A percentile compares a stretch with the other conserved stretches of the same genome.
Evolutionary conservation across 1,140 invertebrate species (phyloP).

Genomic region (Drosophila oshimai): DNA sequence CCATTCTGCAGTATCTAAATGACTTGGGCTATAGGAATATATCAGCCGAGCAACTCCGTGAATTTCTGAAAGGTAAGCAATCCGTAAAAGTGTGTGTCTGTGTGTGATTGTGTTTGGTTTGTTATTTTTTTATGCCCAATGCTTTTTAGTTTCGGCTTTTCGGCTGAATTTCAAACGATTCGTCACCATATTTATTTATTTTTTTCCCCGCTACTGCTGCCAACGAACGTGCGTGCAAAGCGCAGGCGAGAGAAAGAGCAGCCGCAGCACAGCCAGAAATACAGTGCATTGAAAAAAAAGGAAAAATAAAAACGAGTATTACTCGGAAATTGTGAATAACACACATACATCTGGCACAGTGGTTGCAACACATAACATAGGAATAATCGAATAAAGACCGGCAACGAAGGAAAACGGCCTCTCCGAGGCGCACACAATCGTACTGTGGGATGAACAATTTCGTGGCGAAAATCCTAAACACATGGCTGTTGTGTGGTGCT

Average conservation of each 20-base stretch:
- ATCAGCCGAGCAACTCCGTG: conserved; percentile 83
- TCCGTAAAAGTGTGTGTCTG: conserved; percentile 9
- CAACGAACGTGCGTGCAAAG: conserved; percentile 30
- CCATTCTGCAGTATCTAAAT: conserved; percentile 84
- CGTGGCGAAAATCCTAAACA: conserved; percentile 7
- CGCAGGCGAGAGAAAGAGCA: conserved; percentile 20
- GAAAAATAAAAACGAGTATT: conserved; percentile 71
- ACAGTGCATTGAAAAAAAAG: conserved; percentile 32
- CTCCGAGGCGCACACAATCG: not conserved
- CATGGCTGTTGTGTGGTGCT: conserved; percentile 11
- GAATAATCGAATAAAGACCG: conserved; percentile 19
- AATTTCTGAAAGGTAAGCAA: conserved; percentile 84
- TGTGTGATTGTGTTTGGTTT: conserved; percentile 30
- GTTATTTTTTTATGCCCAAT: conserved; percentile 53
- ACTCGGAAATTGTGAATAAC: conserved; percentile 76
- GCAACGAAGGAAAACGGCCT: conserved; percentile 10
- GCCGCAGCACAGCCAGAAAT: conserved; percentile 15
- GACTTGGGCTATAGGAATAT: conserved; percentile 84
- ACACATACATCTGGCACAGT: conserved; percentile 40
- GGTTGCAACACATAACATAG: conserved; percentile 20
- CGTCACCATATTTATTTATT: conserved; percentile 61
- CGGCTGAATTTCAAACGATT: conserved; percentile 60
- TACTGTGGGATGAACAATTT: not conserved
- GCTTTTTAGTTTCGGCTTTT: conserved; percentile 57
- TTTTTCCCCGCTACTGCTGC: conserved; percentile 20